Conservation (phyloP, 30 jellyfish, hydroid and myxozoan species). For the Cassiopea xamachana region DNA sequence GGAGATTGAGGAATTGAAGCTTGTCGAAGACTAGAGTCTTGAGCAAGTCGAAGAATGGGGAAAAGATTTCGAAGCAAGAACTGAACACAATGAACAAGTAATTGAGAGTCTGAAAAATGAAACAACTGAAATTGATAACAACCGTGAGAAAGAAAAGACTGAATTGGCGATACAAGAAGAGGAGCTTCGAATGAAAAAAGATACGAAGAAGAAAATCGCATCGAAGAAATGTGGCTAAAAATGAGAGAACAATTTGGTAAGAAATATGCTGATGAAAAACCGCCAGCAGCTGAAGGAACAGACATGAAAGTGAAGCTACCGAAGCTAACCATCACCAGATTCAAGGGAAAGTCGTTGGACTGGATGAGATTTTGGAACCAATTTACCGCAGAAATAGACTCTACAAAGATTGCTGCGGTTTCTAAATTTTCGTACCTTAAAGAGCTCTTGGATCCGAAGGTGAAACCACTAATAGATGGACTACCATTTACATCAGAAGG, state of each 20-base stretch:
- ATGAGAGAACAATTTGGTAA: neutral
- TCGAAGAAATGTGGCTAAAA: neutral
- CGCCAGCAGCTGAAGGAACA: conserved; percentile 34
- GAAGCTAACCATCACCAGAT: neutral
- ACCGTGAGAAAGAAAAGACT: conserved; percentile 1
- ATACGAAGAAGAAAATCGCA: neutral
- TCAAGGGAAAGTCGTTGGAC: conserved; percentile 7
- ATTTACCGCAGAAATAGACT: conserved; percentile 31
- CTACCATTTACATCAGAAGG: conserved; percentile 23
- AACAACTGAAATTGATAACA: conserved; percentile 15
- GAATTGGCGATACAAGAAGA: conserved; percentile 3
- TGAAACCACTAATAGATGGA: conserved; percentile 10
- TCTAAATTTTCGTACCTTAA: conserved; percentile 41
- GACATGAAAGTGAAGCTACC: conserved; percentile 24
- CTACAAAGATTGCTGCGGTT: conserved; percentile 19
- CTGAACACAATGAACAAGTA: neutral
- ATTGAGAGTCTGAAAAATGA: neutral
- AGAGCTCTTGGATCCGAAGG: conserved; percentile 9
- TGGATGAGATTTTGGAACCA: conserved; percentile 51
- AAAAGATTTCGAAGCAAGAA: conserved; percentile 13
- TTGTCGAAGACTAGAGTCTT: neutral
- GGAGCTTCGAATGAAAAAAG: conserved; percentile 6
- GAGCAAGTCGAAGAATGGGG: conserved; percentile 26
- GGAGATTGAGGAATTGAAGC: conserved; percentile 7
- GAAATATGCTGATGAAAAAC: neutral